Base-by-base conservation (phyloP, 2,888 invertebrate genomes). In the Platynereis dumerilii region DNA sequence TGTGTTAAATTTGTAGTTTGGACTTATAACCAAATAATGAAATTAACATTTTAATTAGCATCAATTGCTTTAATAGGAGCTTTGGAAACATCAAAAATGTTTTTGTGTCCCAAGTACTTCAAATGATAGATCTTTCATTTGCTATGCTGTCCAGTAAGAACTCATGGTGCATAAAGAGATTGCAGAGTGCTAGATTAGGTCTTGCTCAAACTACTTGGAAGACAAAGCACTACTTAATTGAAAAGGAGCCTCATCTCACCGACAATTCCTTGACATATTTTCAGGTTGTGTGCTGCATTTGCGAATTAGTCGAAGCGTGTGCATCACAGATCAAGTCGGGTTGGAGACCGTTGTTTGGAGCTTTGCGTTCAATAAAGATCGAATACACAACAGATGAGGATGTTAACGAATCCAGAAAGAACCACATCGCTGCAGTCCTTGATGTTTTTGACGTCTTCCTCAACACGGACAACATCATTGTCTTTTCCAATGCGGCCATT, bases 261-360 rank as follows among this genome's bases (percentile, higher is more conserved):
- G n/a, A n/a, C n/a, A n/a, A n/a, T n/a, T n/a, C n/a, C n/a, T n/a
- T n/a, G n/a, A n/a, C n/a, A n/a, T n/a, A n/a, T 20, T 45, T 64
- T 22, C 86, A 94, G 91, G 94, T 98, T 75, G 93, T 97, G 54
- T 93, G 94, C 62, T 95, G 94, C 75, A 90, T 97, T 57, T 96
- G 96, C 83, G 96, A 96, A 84, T 93, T 97, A 76, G 96, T 98
- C 0, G 96, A 96, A 84, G 93, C 93, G 0, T 95, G 94, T 82
- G 88, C 94, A 75, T 91, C 92, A 67, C 95, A 96, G 86, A 94
- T 97, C 52, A 89, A 93, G 72, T 96, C 95, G 0, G 97, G 97
- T 0, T 98, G 97, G 97, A 88, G 96, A 61, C 94, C 97, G 0
- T 86, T 98, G 1, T 98, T 98, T 80, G 95, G 95, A 15, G 95